Conservation (phyloP, 2,888 invertebrate genomes). For the Scelioninae gen. 2 region DNA sequence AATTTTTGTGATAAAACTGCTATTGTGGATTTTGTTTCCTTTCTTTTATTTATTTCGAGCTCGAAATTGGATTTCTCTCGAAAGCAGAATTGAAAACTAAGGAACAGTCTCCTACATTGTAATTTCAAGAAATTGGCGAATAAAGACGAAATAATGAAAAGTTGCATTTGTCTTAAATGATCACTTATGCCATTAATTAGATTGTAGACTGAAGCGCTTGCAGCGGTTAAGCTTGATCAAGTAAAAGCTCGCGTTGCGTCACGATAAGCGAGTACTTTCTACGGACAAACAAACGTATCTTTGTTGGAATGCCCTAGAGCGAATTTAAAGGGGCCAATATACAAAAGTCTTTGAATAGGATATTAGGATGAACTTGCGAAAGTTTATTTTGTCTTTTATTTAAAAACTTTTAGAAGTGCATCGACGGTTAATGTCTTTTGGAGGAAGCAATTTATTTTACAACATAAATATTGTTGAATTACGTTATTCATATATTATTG, state of each 20-base stretch:
- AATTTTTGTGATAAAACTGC: too few species aligned
- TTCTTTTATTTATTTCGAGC: too few species aligned
- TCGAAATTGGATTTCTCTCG: too few species aligned
- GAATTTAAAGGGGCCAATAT: conserved; percentile 53
- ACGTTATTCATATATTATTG: too few species aligned
- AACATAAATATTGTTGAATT: too few species aligned
- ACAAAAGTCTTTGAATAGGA: conserved; percentile 41
- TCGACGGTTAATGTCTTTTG: background rate
- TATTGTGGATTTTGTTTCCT: too few species aligned
- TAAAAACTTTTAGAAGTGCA: conserved; percentile 1
- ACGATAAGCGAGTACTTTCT: conserved; percentile 51
- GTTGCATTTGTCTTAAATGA: conserved; percentile 3
- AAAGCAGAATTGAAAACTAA: too few species aligned
- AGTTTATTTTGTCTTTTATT: conserved; percentile 21
- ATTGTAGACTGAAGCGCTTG: conserved; percentile 20
- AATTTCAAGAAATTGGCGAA: too few species aligned
- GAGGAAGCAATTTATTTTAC: too few species aligned
- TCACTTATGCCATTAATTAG: conserved; percentile 35
- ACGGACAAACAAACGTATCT: conserved; percentile 50
- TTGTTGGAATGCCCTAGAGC: conserved; percentile 40
- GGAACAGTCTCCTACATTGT: too few species aligned
- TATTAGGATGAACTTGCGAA: conserved; percentile 19
- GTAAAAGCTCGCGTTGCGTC: conserved; percentile 39
- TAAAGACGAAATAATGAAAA: background rate
- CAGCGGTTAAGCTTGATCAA: conserved; percentile 37